These are phyloP conservation scores for Bellardia bayeri DNA, from an alignment of 2,888 invertebrate species.

Conservation along the genomic window DNA sequence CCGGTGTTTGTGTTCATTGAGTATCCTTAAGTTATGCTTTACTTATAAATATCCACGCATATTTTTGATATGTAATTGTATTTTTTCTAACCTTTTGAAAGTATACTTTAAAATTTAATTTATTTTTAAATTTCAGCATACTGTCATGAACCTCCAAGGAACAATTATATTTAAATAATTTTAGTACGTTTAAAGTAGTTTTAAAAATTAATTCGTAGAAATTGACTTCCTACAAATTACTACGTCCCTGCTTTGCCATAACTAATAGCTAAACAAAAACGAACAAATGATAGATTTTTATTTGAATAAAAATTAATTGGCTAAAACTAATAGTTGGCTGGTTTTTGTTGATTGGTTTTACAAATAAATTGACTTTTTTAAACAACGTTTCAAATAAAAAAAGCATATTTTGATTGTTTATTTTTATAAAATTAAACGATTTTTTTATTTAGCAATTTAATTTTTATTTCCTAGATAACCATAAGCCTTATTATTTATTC, in stretches of 20 bases:
- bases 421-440: conserved; percentile 7
- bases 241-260: conserved; percentile 2
- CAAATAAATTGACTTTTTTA: conserved; percentile 48
- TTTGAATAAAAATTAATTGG: conserved; percentile 66
- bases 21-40: too few relatives aligned
- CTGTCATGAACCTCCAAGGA: too few relatives aligned
- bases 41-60: too few relatives aligned
- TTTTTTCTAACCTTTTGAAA: too few relatives aligned
- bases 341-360: conserved; percentile 31
- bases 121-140: too few relatives aligned
- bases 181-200: too few relatives aligned
- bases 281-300: conserved; percentile 39
- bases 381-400: conserved; percentile 18
- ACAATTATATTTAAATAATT: too few relatives aligned
- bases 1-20: too few relatives aligned
- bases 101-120: too few relatives aligned
- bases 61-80: too few relatives aligned
- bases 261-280: conserved; percentile 7
- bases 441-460: not conserved
- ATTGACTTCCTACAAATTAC: too few relatives aligned
- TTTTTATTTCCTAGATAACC: not conserved
- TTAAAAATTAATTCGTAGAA: too few relatives aligned
- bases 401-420: conserved; percentile 3
- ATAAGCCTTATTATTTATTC: not conserved
- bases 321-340: conserved; percentile 61